Percentiles rank a stretch among this genome's conserved stretches.
Evolutionary conservation across 2,113 vertebrate species (phyloP).

Genomic region (Oreochromis spilurus): DNA sequence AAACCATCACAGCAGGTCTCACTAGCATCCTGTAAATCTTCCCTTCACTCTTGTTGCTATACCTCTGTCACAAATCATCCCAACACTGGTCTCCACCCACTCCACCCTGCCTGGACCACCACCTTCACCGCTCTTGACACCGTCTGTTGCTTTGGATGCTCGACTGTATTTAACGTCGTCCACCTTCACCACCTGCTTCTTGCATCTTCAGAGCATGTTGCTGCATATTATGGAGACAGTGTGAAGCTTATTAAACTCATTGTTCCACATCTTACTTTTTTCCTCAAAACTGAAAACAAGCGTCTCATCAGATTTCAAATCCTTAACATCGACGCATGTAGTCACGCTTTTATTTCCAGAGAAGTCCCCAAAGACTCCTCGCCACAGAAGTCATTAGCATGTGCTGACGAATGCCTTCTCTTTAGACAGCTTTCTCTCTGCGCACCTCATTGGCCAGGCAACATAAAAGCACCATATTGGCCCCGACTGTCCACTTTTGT

Average conservation of each 20-base stretch:
- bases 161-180: background rate
- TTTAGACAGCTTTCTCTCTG: background rate
- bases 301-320: background rate
- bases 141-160: background rate
- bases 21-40: background rate
- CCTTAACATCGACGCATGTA: background rate
- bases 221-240: background rate
- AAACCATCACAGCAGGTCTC: background rate
- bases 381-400: background rate
- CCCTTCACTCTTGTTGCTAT: background rate
- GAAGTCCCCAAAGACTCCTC: background rate
- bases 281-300: background rate
- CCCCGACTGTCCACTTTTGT: background rate
- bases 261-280: background rate
- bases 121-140: background rate
- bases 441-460: background rate
- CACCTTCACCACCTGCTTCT: background rate
- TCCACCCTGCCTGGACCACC: background rate
- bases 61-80: background rate
- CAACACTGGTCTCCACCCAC: background rate
- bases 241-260: background rate
- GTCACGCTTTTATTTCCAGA: background rate
- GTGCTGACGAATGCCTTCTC: accelerated
- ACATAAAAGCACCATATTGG: background rate
- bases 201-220: background rate